Evolutionary conservation across 2,888 invertebrate genomes (phyloP).

Genomic region (Tryphoninae sp.): DNA sequence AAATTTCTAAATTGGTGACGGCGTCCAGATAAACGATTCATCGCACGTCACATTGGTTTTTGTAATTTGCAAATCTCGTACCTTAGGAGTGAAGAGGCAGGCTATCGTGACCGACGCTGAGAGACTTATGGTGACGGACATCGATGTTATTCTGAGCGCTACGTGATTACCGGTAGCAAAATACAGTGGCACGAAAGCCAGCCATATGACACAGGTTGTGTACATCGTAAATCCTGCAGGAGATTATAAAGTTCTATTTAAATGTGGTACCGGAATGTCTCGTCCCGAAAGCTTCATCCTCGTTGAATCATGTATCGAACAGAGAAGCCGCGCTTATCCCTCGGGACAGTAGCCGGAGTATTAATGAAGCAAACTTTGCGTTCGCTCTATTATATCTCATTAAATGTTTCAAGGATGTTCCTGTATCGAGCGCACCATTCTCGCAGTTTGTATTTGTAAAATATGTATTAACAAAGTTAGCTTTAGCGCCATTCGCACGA

Average conservation of each 20-base stretch:
- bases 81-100: slow-evolving; percentile 97
- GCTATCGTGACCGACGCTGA: slow-evolving; percentile 96
- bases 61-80: slow-evolving; percentile 75
- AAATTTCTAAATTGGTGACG: too few species aligned
- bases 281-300: slow-evolving; percentile 1
- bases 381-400: slow-evolving; percentile 7
- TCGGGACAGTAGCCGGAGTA: slow-evolving; percentile 17
- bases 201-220: slow-evolving; percentile 98
- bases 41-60: neutral
- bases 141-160: slow-evolving; percentile 94
- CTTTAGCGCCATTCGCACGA: too few species aligned
- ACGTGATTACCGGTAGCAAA: slow-evolving; percentile 97
- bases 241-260: slow-evolving; percentile 1
- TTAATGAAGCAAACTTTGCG: slow-evolving; percentile 34
- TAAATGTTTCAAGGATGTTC: slow-evolving; percentile 29
- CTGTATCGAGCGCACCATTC: neutral
- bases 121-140: slow-evolving; percentile 97
- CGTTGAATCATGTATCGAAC: slow-evolving; percentile 35
- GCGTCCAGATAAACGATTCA: too few species aligned
- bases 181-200: slow-evolving; percentile 98
- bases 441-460: neutral
- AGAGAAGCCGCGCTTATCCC: slow-evolving; percentile 25
- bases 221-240: slow-evolving; percentile 97
- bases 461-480: too few species aligned
- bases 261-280: slow-evolving; percentile 2